Conservation (phyloP, 2,113 vertebrate genomes). For the Corythornis madagascariensis region DNA sequence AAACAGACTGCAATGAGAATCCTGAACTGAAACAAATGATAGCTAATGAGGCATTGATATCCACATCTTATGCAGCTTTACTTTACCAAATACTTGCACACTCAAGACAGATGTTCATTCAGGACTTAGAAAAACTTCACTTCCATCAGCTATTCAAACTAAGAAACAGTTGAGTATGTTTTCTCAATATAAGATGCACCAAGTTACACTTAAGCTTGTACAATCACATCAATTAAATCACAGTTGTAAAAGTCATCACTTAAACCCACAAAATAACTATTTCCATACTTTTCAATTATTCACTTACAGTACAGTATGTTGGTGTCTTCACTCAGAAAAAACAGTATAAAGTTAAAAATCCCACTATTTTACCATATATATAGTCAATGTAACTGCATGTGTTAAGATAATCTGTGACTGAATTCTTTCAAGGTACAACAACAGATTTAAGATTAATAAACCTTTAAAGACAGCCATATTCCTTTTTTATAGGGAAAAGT, state of each 20-base stretch:
- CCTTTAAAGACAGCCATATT: neutral
- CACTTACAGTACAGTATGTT: neutral
- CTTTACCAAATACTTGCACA: neutral
- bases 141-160: neutral
- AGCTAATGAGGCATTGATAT: conserved; percentile 7
- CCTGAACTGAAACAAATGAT: neutral
- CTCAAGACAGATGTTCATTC: neutral
- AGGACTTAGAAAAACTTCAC: neutral
- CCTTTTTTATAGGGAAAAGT: neutral
- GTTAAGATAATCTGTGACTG: neutral
- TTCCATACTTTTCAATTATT: neutral
- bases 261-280: neutral
- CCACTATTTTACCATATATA: neutral
- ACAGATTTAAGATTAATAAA: neutral
- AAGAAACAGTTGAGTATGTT: neutral
- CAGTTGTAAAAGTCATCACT: neutral
- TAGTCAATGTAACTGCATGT: neutral
- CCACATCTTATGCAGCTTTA: neutral
- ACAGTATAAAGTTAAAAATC: neutral
- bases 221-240: neutral
- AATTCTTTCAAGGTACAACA: neutral
- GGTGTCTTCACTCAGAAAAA: neutral
- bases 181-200: neutral
- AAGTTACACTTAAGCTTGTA: neutral
- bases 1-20: neutral